Base-by-base conservation (phyloP, 2,797 vertebrate genomes). In the Chrysocyon brachyurus region DNA sequence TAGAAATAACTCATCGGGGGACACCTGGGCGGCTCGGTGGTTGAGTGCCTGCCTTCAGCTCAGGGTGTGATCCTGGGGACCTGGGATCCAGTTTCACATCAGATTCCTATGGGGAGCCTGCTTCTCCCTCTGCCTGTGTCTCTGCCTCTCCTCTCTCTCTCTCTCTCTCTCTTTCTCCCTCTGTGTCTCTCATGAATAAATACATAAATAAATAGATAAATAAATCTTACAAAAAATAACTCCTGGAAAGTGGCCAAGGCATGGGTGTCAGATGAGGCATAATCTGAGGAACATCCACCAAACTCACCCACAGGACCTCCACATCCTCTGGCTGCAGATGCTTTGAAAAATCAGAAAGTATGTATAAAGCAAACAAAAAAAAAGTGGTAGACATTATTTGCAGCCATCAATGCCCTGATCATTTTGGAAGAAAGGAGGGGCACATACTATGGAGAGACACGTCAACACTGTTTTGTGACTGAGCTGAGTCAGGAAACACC, bases 301-400 rank as follows among this genome's bases (percentile, higher is more conserved):
- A 31, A 24, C 8, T n/a, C 3, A 5, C 5, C 12, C 77, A 21
- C 14, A 33, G n/a, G 59, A 40, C 9, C 40, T 46, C 26, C 0
- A 22, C 1, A 46, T 12, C 49, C 16, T 1, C 26, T 12, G 22
- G 46, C 19, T 49, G 4, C 0, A 14, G 11, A 7, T 12, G 33
- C 16, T 8, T 28, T 24, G n/a, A 57, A 57, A n/a, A 68, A 40
- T 22, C 49, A 3, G 7, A 22, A 54, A 59, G n/a, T 14, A 56
- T 22, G 11, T 49, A 40, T 6, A 4, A 33, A 8, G 0, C 40
- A 46, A 40, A 40, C 36, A 36, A 40, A 46, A 7, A 7, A 40
- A 52, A 70, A 21, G 40, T 1, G 19, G 15, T 12, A 46, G 78
- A 26, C 0, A 21, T 56, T 33, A 78, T 63, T 77, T 92, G 54